Conservation (phyloP, 2,888 invertebrate genomes). For the Drosophila subquinaria region DNA sequence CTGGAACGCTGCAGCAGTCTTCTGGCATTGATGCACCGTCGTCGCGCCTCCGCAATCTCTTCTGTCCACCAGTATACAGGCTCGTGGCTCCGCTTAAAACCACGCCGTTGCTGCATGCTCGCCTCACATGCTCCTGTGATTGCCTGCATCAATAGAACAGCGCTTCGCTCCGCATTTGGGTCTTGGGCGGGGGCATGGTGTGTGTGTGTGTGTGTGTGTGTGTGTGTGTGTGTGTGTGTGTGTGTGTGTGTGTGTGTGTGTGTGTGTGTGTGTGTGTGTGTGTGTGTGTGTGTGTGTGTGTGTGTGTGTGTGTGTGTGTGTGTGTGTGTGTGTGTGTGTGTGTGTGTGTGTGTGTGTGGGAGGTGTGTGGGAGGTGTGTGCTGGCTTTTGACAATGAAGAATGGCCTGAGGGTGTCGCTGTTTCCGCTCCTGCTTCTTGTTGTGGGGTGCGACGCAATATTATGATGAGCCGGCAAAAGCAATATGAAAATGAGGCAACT, state of each 20-base stretch:
- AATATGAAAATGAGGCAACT: constrained; percentile 74
- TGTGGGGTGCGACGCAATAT: constrained; percentile 55
- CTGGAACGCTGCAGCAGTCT: no score
- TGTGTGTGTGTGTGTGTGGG: constrained; percentile 26
- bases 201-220: constrained; percentile 30
- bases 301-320: constrained; percentile 7
- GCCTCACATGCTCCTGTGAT: no score
- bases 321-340: constrained; percentile 21
- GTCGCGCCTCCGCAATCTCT: no score
- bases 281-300: constrained; percentile 31
- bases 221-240: constrained; percentile 35
- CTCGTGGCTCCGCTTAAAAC: no score
- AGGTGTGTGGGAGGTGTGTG: constrained; percentile 26
- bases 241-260: constrained; percentile 29
- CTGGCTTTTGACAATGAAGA: constrained; percentile 76
- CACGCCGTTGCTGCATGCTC: no score
- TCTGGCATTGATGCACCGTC: no score
- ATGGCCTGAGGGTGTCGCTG: constrained; percentile 65
- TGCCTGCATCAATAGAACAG: no score
- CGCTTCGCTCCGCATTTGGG: no score
- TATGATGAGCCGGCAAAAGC: constrained; percentile 73
- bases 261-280: constrained; percentile 26
- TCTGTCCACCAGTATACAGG: no score
- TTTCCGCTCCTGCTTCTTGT: constrained; percentile 14
- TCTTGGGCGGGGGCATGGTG: no score